These are phyloP conservation scores for Drosophila kuntzei DNA, from an alignment of 2,888 invertebrate species.

Conservation along the genomic window DNA sequence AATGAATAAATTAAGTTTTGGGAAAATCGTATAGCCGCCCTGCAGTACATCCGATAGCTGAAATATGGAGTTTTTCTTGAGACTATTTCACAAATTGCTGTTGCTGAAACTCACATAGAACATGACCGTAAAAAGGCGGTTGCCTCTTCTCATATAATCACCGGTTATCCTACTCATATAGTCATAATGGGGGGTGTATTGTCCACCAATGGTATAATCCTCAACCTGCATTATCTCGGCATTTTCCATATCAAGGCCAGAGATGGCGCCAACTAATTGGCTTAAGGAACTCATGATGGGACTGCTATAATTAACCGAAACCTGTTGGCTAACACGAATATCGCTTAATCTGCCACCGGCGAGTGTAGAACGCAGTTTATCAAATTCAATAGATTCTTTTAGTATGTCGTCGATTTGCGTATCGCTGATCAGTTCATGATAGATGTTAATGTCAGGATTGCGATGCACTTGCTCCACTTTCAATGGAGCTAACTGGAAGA, in stretches of 20 bases:
- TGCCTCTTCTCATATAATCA: constrained; percentile 9
- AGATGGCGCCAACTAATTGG: constrained; percentile 88
- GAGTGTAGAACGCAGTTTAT: constrained; percentile 54
- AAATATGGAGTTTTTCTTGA: background rate
- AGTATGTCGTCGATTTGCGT: constrained; percentile 90
- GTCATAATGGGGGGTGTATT: constrained; percentile 98
- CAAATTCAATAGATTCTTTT: constrained; percentile 1
- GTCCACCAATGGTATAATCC: constrained; percentile 99
- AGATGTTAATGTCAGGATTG: constrained; percentile 92
- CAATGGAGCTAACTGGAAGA: constrained; percentile 90
- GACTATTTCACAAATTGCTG: background rate
- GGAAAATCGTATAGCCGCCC: constrained; percentile 98
- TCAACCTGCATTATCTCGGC: constrained; percentile 98
- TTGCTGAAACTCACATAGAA: constrained; percentile 93
- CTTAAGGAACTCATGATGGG: constrained; percentile 43
- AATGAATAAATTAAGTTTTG: constrained; percentile 92
- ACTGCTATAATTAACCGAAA: constrained; percentile 57
- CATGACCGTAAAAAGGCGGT: constrained; percentile 97
- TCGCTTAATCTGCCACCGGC: constrained; percentile 33
- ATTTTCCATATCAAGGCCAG: constrained; percentile 92
- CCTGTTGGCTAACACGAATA: constrained; percentile 71
- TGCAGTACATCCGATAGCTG: constrained; percentile 98
- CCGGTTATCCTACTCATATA: constrained; percentile 87
- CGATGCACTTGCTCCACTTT: constrained; percentile 91
- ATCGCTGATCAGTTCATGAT: constrained; percentile 93